Conservation (phyloP, 2,888 invertebrate species). For the Athrips mouffetella region DNA sequence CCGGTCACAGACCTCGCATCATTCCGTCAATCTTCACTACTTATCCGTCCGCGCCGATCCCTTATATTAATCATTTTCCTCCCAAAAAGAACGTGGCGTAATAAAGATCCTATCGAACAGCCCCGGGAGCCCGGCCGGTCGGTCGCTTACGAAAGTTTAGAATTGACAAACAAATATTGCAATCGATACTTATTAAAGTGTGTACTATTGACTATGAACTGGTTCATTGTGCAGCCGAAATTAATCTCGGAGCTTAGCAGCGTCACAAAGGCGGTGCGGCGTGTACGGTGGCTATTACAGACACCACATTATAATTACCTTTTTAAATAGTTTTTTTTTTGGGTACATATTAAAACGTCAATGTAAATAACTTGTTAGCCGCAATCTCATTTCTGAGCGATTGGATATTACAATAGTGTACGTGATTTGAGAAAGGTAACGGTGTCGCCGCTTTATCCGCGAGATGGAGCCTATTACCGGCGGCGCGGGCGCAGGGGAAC, state of each 20-base stretch:
- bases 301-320: conserved; percentile 74
- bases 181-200: conserved; percentile 65
- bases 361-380: conserved; percentile 79
- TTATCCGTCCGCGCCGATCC: conserved; percentile 72
- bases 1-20: conserved; percentile 74
- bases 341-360: conserved; percentile 77
- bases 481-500: conserved; percentile 44
- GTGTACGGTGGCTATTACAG: conserved; percentile 71
- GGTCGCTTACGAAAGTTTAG: conserved; percentile 57
- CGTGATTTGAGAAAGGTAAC: conserved; percentile 79
- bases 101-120: conserved; percentile 66
- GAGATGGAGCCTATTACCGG: conserved; percentile 65
- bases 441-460: conserved; percentile 75
- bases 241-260: conserved; percentile 75
- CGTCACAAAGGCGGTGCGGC: conserved; percentile 68
- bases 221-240: conserved; percentile 72
- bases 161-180: conserved; percentile 70
- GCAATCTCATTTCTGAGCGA: conserved; percentile 78
- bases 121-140: conserved; percentile 46
- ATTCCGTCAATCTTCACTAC: conserved; percentile 74
- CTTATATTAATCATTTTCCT: conserved; percentile 72
- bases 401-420: conserved; percentile 79
- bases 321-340: conserved; percentile 77
- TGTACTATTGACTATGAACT: conserved; percentile 68
- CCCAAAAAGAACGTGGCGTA: conserved; percentile 56